Evolutionary conservation across 2,797 vertebrate genomes (phyloP), one percentile per base, ranked within the genome.

Genomic region (Anguilla anguilla): DNA sequence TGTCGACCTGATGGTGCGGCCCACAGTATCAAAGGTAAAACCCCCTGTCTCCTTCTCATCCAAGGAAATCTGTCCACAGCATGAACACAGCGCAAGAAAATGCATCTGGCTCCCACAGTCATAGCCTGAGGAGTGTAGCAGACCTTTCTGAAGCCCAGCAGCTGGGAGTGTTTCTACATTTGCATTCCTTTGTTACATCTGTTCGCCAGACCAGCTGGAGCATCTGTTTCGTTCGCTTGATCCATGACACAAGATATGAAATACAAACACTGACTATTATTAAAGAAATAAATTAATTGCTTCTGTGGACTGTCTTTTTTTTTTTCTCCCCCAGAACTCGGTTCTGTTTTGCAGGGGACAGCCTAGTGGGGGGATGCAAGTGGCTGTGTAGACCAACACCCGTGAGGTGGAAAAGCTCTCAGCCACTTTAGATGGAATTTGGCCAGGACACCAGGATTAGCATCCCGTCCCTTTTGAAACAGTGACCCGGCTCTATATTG

Each of bases 181-280:
- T 90, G 96, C 97, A 93, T 97, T 96, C 93, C 95, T 95, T 74
- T 97, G 95, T 89, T 96, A 96, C 92, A 97, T 96, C 92, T 96
- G 94, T 83, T 93, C 95, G 1, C 46, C 96, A 94, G 93, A 97
- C 96, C 95, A 97, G 91, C 89, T 96, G 96, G 86, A 96, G 97
- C 94, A 96, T 94, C 96, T 97, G 92, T 90, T 90, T 85, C 88
- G 93, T 93, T 96, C 96, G 95, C 92, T 96, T 97, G 95, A 96
- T 96, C 97, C 96, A 25, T 49, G n/a, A n/a, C 79, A 39, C 72
- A 31, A 74, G 72, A 74, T 39, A 74, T 39, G 72, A 74, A 35
- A 74, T 74, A 74, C 72, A 31, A 74, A 74, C 72, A 74, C 72
- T 17, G 10, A 39, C 10, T 35, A 17, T 35, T 31, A 15, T 74